These are phyloP conservation scores for Brachyptera risi DNA, from an alignment of 2,888 invertebrate genomes.

Conservation along the genomic window DNA sequence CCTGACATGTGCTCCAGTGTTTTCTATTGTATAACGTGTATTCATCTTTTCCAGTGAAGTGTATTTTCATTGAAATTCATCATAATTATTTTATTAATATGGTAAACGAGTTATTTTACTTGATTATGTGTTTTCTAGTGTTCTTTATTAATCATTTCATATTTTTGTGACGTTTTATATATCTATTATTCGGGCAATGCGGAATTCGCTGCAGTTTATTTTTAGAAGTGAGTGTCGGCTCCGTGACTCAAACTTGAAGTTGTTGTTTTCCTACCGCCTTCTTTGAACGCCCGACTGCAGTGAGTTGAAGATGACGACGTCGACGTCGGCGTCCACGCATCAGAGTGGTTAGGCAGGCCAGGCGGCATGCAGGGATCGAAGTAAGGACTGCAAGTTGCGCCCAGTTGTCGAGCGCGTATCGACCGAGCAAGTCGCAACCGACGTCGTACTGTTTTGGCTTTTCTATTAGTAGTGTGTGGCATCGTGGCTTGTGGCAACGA, in stretches of 20 bases:
- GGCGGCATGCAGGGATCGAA: constrained; percentile 18
- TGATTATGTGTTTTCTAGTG: no score
- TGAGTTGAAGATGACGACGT: background rate
- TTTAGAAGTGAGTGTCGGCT: background rate
- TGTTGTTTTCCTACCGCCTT: no score
- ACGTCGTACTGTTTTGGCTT: background rate
- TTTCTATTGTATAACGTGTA: no score
- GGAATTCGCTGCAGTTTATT: background rate
- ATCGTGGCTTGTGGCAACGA: background rate
- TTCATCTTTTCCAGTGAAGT: no score
- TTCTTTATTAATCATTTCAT: background rate
- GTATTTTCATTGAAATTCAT: no score
- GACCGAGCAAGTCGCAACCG: background rate
- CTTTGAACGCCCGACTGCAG: no score
- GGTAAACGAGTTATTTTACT: no score
- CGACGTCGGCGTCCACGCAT: background rate
- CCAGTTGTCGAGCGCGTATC: constrained; percentile 3
- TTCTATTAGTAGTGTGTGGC: background rate
- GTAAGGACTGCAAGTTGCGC: constrained; percentile 8
- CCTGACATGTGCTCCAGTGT: no score
- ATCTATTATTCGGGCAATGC: background rate
- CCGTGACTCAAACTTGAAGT: background rate
- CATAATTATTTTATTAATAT: no score
- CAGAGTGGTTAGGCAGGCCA: no score
- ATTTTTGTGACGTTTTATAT: background rate